Conservation (phyloP, 30 jellyfish, hydroid and myxozoan species). For the Pseudorhiza aurosa region DNA sequence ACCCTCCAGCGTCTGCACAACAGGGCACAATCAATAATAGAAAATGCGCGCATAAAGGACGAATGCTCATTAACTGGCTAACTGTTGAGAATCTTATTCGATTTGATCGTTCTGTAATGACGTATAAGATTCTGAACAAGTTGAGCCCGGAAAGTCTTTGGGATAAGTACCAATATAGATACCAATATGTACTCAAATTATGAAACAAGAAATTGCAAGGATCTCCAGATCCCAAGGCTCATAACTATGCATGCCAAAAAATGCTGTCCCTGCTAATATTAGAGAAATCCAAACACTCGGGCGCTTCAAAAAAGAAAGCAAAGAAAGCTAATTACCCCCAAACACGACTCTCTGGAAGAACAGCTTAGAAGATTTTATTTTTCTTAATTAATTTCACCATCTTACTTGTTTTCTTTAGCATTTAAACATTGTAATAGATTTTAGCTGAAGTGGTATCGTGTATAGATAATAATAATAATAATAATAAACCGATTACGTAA, state of each 20-base stretch:
- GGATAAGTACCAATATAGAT: slow-evolving; percentile 3
- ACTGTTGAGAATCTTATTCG: background rate
- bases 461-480: too few relatives aligned
- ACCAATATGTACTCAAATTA: background rate
- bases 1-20: slow-evolving; percentile 7
- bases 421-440: too few relatives aligned
- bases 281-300: too few relatives aligned
- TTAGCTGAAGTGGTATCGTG: too few relatives aligned
- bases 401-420: too few relatives aligned
- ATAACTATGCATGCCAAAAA: background rate
- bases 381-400: too few relatives aligned
- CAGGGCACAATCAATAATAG: background rate
- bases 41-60: slow-evolving; percentile 7
- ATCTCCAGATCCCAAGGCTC: background rate
- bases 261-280: background rate
- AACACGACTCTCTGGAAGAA: too few relatives aligned
- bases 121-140: background rate
- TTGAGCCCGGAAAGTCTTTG: background rate
- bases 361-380: too few relatives aligned
- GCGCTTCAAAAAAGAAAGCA: too few relatives aligned
- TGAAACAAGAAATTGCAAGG: background rate
- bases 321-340: too few relatives aligned
- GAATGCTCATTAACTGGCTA: background rate
- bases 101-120: background rate
- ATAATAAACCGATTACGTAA: slow-evolving; percentile 26